Conservation (phyloP, 2,113 vertebrate genomes). For the Hemiscyllium ocellatum region DNA sequence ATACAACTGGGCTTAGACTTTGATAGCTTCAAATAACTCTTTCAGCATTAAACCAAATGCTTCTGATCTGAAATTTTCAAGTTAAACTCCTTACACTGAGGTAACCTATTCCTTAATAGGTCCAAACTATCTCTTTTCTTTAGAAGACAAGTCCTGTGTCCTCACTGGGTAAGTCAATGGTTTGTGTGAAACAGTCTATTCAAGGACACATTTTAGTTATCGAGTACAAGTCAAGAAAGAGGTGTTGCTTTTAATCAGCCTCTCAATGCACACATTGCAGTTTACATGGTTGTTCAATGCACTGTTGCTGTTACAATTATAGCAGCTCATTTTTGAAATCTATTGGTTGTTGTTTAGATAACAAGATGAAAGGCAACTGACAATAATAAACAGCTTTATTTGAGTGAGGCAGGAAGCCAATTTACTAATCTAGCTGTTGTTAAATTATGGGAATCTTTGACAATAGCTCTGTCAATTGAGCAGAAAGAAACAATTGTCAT, state of each 20-base stretch:
- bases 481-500: background rate
- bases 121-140: no score
- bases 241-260: background rate
- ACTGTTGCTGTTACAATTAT: background rate
- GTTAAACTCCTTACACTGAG: no score
- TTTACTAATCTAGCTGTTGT: background rate
- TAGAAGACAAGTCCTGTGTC: background rate
- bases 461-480: background rate
- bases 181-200: background rate
- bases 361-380: background rate
- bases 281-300: background rate
- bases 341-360: background rate
- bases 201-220: background rate
- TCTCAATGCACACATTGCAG: background rate
- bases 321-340: background rate
- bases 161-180: background rate
- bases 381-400: background rate
- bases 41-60: no score
- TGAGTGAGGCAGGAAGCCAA: background rate
- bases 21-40: no score
- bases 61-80: no score
- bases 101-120: no score
- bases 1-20: no score
- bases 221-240: background rate
- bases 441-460: background rate